Conservation (phyloP, 2,113 vertebrate species). For the Smithornis capensis region DNA sequence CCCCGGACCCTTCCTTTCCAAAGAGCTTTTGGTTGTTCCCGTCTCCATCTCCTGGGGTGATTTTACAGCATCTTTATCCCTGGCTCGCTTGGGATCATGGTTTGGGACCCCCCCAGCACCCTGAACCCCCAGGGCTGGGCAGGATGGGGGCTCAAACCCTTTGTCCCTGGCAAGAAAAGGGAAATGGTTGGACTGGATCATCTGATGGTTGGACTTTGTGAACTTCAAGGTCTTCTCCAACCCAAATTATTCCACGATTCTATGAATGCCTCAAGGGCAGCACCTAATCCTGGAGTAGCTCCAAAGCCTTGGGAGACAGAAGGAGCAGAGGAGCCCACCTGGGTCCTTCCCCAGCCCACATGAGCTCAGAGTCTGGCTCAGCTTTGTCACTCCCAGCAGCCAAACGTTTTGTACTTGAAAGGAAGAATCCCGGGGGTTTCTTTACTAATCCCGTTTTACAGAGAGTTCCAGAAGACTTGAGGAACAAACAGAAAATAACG, state of each 20-base stretch:
- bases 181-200: neutral
- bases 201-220: neutral
- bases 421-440: neutral
- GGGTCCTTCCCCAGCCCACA: neutral
- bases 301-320: neutral
- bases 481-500: constrained; percentile 62
- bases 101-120: neutral
- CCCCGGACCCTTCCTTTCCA: neutral
- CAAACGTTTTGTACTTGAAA: neutral
- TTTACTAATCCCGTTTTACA: constrained; percentile 14
- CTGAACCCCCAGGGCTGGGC: neutral
- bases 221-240: neutral
- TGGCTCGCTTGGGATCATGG: neutral
- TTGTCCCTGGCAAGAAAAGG: neutral
- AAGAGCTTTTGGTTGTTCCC: neutral
- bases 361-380: neutral
- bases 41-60: neutral
- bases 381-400: neutral
- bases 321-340: neutral
- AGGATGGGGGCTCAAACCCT: neutral
- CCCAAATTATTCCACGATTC: neutral
- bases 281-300: neutral
- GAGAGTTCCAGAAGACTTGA: constrained; percentile 68
- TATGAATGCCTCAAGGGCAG: neutral
- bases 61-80: neutral